Base-by-base conservation (phyloP, 2,888 invertebrate genomes). In the Scaptomyza polygonia region DNA sequence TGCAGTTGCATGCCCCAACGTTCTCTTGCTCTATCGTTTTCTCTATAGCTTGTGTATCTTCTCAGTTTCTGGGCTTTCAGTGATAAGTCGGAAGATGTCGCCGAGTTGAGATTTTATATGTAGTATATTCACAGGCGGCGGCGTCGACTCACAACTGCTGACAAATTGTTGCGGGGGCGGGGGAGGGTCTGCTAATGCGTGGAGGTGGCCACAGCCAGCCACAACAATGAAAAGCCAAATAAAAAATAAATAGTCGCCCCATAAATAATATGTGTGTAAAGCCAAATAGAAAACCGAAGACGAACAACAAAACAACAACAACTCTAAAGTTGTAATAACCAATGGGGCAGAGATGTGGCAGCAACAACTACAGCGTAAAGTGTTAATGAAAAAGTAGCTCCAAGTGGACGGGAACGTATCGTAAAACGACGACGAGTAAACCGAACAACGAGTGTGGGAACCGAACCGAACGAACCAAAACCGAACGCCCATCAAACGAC, bases 361-460 rank as follows among this genome's bases (percentile, higher is more conserved):
- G 71, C 67, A 47, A 55, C 73, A 67, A 49, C 43, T 40, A 59
- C 71, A 61, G 65, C 36, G 88, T 84, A 73, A 87, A 84, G 84
- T 87, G 84, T 82, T 84, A 87, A 87, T 84, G 88, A 84, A 84
- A 84, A 88, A 87, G 82, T 84, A 86, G 82, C 72, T 71, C 57
- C 73, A 69, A 73, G 62, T 72, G 77, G 62, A 42, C 21, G 18
- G 18, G 14, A 49, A 54, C 64, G 78, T 67, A 74, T 79, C 77
- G 84, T 81, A 78, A 82, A 71, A 51, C 71, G 72, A 59, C 14
- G 16, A 39, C 12, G 4, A 11, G 12, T 25, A 51, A 62, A 16
- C 62, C 34, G 32, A 61, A 51, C 51, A 39, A 74, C 72, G 75
- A 84, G 86, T 84, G 84, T 84, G 84, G 84, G 84, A 84, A 84